A percentile compares a stretch with the other conserved stretches of the same genome.
Conservation (phyloP, 2,888 invertebrate genomes). For the Aphidoletes aphidimyza region DNA sequence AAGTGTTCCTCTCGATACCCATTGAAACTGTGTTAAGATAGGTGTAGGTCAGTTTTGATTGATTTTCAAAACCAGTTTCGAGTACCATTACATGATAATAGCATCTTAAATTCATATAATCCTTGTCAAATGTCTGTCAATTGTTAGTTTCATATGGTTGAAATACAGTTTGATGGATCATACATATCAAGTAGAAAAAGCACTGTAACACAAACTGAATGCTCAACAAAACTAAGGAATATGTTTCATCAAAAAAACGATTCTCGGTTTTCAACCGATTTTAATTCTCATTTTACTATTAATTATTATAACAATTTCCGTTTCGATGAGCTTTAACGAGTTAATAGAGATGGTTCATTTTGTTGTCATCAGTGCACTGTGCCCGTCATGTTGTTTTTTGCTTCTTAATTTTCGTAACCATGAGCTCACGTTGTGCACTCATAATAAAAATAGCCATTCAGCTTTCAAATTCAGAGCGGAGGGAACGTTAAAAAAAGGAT, state of each 20-base stretch:
- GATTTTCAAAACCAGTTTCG: not conserved
- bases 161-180: not conserved
- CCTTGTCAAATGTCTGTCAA: not conserved
- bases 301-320: not conserved
- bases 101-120: not conserved
- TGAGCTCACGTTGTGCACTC: not conserved
- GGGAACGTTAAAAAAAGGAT: not conserved
- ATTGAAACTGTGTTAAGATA: constrained; percentile 37
- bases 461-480: not conserved
- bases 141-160: too few relatives aligned
- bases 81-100: not conserved
- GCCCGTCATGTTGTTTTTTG: not conserved
- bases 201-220: not conserved
- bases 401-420: not conserved
- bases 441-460: not conserved
- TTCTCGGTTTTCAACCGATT: too few relatives aligned
- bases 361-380: constrained; percentile 6
- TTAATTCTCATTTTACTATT: not conserved
- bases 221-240: too few relatives aligned
- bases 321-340: constrained; percentile 14
- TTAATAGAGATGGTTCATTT: constrained; percentile 42
- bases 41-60: constrained; percentile 52
- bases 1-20: not conserved
- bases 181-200: not conserved
- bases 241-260: too few relatives aligned